Percentiles rank a stretch among this genome's conserved stretches.
Evolutionary conservation across 2,888 invertebrate genomes (phyloP).

Genomic region (Aphelenchoides bicaudatus): DNA sequence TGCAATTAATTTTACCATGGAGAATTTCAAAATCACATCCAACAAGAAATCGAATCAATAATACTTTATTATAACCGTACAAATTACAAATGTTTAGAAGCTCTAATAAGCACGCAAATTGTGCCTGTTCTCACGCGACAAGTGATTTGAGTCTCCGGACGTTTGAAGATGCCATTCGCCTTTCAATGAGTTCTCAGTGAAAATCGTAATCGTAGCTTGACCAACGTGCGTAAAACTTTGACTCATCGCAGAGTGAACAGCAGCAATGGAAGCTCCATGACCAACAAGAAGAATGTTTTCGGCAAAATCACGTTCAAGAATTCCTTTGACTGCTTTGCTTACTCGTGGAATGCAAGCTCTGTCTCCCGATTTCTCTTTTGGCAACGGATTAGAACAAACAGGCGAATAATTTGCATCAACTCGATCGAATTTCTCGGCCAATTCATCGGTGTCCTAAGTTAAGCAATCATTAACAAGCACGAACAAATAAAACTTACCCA

Average conservation of each 20-base stretch:
- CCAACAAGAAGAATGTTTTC: conserved; percentile 45
- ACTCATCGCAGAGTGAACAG: conserved; percentile 48
- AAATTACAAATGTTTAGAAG: too few relatives aligned
- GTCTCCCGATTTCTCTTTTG: conserved; percentile 49
- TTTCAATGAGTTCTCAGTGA: conserved; percentile 40
- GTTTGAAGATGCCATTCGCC: conserved; percentile 41
- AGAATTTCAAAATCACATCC: too few relatives aligned
- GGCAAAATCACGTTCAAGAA: conserved; percentile 31
- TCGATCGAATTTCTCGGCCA: conserved; percentile 44
- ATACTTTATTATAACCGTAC: too few relatives aligned
- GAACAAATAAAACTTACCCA: neutral
- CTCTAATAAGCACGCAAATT: conserved; percentile 54
- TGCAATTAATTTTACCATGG: too few relatives aligned
- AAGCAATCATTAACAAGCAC: conserved; percentile 22
- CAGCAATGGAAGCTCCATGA: conserved; percentile 58
- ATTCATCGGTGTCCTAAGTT: conserved; percentile 41
- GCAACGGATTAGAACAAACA: conserved; percentile 35
- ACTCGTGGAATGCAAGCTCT: conserved; percentile 51
- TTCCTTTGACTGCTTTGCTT: conserved; percentile 37
- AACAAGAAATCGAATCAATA: too few relatives aligned
- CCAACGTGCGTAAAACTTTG: conserved; percentile 51
- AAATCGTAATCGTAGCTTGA: conserved; percentile 41
- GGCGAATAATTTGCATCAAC: conserved; percentile 48
- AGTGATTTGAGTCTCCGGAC: conserved; percentile 45
- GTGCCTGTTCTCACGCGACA: conserved; percentile 39